Evolutionary conservation across 2,797 vertebrate genomes (phyloP), one percentile per base, ranked within the genome.

Genomic region (Dendrocincla fuliginosa): DNA sequence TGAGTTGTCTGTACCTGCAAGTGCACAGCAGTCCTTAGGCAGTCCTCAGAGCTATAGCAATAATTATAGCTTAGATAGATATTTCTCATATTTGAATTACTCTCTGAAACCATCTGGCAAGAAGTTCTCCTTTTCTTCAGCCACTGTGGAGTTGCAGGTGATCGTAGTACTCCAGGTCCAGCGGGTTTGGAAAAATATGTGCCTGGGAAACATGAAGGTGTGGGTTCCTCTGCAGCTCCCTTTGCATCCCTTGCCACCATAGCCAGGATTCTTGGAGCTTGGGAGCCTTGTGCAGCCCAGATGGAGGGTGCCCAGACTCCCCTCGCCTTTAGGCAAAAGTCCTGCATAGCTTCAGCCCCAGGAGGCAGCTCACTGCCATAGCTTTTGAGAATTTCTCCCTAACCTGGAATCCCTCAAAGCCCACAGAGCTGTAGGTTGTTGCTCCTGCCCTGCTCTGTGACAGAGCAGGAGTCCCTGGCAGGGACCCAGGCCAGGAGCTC

Each of bases 361-460:
- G 59, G 46, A 17, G 41, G 55, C 74, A 47, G 13, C 23, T 74
- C 65, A 13, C 10, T 49, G 60, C 19, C 71, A 27, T 16, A 20
- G 57, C 64, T 65, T 63, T 16, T 39, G 44, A 56, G 42, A 35
- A 70, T 9, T 23, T 50, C 16, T 55, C 49, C 39, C 46, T 35
- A 42, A 8, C 1, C 2, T 19, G 16, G 23, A 24, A 28, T n/a
- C 16, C 9, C 16, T 25, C 64, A 53, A 56, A 76, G 39, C 56
- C 61, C 23, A 18, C 20, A 41, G 33, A 33, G 57, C 27, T 33
- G 23, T 2, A 17, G 42, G 6, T 1, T 10, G 61, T 22, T 56
- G 47, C 47, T 74, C 18, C 39, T 44, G 17, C 16, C 11, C 52
- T 53, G 41, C n/a, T 14, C 33, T 0, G 0, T 2, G 25, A 46